phyloP scores from a whole-genome alignment of 2,888 invertebrate genomes.

The Platycheirus rosarum region DNA sequence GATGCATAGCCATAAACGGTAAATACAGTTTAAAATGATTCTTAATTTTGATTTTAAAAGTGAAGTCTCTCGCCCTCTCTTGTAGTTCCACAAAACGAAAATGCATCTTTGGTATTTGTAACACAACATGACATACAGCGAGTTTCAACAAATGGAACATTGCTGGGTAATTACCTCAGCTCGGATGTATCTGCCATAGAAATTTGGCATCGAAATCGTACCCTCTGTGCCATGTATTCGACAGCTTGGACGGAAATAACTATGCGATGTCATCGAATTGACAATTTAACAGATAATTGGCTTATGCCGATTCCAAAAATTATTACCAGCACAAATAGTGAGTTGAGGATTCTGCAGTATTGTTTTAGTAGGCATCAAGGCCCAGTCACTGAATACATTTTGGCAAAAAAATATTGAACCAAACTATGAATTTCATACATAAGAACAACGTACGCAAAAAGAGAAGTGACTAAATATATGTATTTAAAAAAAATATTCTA shows the following conservation, averaged over 20 bases:
- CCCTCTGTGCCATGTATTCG: slow-evolving; percentile 89
- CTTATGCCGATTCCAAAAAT: slow-evolving; percentile 85
- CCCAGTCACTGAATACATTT: slow-evolving; percentile 45
- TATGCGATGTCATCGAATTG: slow-evolving; percentile 87
- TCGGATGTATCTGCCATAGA: slow-evolving; percentile 84
- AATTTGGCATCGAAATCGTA: slow-evolving; percentile 87
- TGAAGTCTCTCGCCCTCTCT: slow-evolving; percentile 21
- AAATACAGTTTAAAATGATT: neutral
- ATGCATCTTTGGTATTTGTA: slow-evolving; percentile 87
- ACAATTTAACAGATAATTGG: slow-evolving; percentile 86
- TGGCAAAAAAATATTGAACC: neutral
- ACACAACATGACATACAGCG: slow-evolving; percentile 87
- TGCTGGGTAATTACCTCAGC: slow-evolving; percentile 77
- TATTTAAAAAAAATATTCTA: slow-evolving; percentile 27
- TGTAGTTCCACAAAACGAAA: slow-evolving; percentile 86
- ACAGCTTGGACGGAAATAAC: slow-evolving; percentile 81
- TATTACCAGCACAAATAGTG: slow-evolving; percentile 86
- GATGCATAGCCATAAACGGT: slow-evolving; percentile 90
- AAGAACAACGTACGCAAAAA: slow-evolving; percentile 54
- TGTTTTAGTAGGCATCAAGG: slow-evolving; percentile 33
- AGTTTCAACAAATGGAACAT: slow-evolving; percentile 84
- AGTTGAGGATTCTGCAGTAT: slow-evolving; percentile 78
- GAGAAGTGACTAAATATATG: slow-evolving; percentile 52
- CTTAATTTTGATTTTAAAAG: slow-evolving; percentile 50
- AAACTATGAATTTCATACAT: neutral